A percentile compares a stretch with the other conserved stretches of the same genome.
phyloP scores from a whole-genome alignment of 1,140 invertebrate genomes.

The Thaumetopoea pityocampa region DNA sequence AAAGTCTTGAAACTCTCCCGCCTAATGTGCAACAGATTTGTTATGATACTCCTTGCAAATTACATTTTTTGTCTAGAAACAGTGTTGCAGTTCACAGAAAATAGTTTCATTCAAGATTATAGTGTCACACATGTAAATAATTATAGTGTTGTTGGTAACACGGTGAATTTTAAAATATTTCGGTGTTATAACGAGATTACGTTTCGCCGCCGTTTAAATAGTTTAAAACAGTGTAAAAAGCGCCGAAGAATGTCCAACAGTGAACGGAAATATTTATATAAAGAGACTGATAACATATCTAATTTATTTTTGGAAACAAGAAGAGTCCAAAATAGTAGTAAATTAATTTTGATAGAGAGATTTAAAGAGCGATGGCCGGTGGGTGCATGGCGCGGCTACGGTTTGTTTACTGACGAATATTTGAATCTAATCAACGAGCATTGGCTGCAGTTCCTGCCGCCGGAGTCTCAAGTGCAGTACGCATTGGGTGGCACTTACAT shows the following conservation, averaged over 20 bases:
- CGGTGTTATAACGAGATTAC: slow-evolving; percentile 32
- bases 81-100: not conserved
- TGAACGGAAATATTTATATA: slow-evolving; percentile 8
- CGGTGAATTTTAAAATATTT: slow-evolving; percentile 23
- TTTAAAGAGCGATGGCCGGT: slow-evolving; percentile 70
- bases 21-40: too few species aligned
- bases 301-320: too few species aligned
- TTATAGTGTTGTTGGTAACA: slow-evolving; percentile 13
- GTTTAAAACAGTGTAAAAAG: slow-evolving; percentile 58
- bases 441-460: slow-evolving; percentile 80
- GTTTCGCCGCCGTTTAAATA: slow-evolving; percentile 30
- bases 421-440: slow-evolving; percentile 78
- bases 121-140: slow-evolving; percentile 21
- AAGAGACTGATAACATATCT: slow-evolving; percentile 7
- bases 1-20: too few species aligned
- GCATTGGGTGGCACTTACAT: slow-evolving; percentile 77
- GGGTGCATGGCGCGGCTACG: slow-evolving; percentile 66
- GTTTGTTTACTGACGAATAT: slow-evolving; percentile 76
- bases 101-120: slow-evolving; percentile 8
- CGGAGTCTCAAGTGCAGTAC: slow-evolving; percentile 73
- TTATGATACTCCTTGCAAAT: too few species aligned
- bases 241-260: slow-evolving; percentile 36
- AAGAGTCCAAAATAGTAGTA: not conserved
- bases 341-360: slow-evolving; percentile 19
- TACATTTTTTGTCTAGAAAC: too few species aligned